These are phyloP conservation scores for Sarcophaga peregrina DNA, from an alignment of 1,140 invertebrate genomes.

Conservation along the genomic window DNA sequence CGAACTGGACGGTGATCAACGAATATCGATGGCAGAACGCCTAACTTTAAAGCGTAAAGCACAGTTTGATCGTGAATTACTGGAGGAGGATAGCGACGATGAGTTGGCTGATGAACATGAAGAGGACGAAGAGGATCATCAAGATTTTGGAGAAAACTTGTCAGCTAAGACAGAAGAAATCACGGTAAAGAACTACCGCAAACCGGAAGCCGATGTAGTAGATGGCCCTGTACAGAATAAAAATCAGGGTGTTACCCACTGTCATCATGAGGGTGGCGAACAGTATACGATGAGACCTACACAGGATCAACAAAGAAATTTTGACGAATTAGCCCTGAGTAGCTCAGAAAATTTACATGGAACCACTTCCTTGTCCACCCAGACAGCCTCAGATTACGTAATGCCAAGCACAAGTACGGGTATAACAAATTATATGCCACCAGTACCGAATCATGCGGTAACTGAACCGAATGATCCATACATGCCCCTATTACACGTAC, in stretches of 20 bases:
- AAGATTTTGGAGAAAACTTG: slow-evolving; percentile 53
- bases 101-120: slow-evolving; percentile 52
- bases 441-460: slow-evolving; percentile 62
- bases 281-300: slow-evolving; percentile 76
- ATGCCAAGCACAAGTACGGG: slow-evolving; percentile 53
- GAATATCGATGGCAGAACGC: slow-evolving; percentile 29
- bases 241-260: slow-evolving; percentile 72
- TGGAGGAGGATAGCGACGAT: slow-evolving; percentile 47
- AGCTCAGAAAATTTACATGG: not conserved
- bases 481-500: slow-evolving; percentile 76
- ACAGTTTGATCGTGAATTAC: slow-evolving; percentile 34
- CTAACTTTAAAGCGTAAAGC: slow-evolving; percentile 20
- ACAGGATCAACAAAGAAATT: not conserved
- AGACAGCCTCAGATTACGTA: not conserved
- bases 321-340: not conserved
- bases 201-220: slow-evolving; percentile 47
- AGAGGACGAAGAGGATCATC: slow-evolving; percentile 48
- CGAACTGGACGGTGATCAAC: slow-evolving; percentile 48
- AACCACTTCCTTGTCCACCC: not conserved
- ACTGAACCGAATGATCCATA: slow-evolving; percentile 61
- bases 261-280: slow-evolving; percentile 73
- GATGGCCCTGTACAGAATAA: slow-evolving; percentile 59
- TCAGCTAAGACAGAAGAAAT: slow-evolving; percentile 47
- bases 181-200: slow-evolving; percentile 49
- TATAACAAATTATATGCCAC: slow-evolving; percentile 55